Evolutionary conservation across 2,113 vertebrate species (phyloP).

Genomic region (Camelus bactrianus): DNA sequence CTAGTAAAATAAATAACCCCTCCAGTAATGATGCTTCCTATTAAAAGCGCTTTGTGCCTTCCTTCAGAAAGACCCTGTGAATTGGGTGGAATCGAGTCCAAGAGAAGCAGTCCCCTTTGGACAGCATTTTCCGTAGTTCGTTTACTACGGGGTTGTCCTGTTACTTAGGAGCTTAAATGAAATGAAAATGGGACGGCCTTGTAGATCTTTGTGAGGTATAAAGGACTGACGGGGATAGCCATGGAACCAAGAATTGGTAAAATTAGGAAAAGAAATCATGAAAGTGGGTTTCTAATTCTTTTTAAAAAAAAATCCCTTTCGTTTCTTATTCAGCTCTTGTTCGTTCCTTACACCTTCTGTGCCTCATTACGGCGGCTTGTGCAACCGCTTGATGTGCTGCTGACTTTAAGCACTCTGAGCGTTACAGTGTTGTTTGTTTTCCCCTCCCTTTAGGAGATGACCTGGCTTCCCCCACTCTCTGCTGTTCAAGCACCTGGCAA

Average conservation of each 20-base stretch:
- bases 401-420: not conserved
- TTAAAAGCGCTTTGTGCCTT: not conserved
- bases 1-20: not conserved
- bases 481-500: slow-evolving; percentile 92
- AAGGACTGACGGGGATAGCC: not conserved
- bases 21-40: not conserved
- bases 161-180: not conserved
- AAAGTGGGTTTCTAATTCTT: not conserved
- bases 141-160: not conserved
- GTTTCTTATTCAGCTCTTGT: not conserved
- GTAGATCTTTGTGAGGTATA: not conserved
- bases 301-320: not conserved
- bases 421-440: slow-evolving; percentile 69
- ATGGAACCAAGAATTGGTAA: not conserved
- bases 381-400: not conserved
- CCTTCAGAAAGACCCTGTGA: slow-evolving; percentile 1
- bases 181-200: not conserved
- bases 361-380: not conserved
- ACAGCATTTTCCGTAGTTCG: not conserved
- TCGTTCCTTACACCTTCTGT: not conserved
- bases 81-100: not conserved
- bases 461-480: slow-evolving; percentile 92
- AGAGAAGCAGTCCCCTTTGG: not conserved
- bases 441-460: slow-evolving; percentile 92
- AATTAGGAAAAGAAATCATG: not conserved